These are phyloP conservation scores for Coranthus polyacanthus DNA, from an alignment of 2,797 vertebrate species.

Conservation along the genomic window DNA sequence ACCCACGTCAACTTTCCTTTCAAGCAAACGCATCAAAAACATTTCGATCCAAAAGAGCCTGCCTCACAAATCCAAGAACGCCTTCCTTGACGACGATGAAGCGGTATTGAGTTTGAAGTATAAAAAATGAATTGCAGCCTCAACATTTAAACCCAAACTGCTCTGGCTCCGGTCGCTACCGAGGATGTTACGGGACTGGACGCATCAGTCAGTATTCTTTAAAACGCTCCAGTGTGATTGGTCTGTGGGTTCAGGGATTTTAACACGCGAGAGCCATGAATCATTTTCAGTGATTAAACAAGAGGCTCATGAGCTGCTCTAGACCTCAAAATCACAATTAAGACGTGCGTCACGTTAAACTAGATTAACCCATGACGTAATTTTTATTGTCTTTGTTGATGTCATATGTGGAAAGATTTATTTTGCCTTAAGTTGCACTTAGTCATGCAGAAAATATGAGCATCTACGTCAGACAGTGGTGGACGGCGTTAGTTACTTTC, in stretches of 20 bases:
- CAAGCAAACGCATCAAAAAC: slow-evolving; percentile 37
- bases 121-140: slow-evolving; percentile 34
- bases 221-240: slow-evolving; percentile 6
- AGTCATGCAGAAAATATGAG: neutral
- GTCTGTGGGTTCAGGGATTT: neutral
- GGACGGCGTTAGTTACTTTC: too few species aligned
- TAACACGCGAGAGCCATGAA: neutral
- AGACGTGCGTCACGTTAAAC: neutral
- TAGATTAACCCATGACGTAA: neutral
- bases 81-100: too few species aligned
- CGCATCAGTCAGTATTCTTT: neutral
- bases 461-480: neutral
- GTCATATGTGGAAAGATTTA: neutral
- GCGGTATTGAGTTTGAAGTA: neutral
- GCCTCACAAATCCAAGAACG: slow-evolving; percentile 8
- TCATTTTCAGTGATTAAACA: neutral
- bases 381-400: neutral
- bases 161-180: too few species aligned
- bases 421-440: neutral
- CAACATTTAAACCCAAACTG: slow-evolving; percentile 6
- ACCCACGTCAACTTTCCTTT: slow-evolving; percentile 32
- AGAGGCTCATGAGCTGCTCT: neutral
- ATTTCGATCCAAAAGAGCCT: slow-evolving; percentile 4
- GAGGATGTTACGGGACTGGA: neutral
- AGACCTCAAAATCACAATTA: neutral